Percentiles rank a stretch among this genome's conserved stretches.
phyloP scores from a whole-genome alignment of 2,888 invertebrate species.

The Miltochrista miniata region DNA sequence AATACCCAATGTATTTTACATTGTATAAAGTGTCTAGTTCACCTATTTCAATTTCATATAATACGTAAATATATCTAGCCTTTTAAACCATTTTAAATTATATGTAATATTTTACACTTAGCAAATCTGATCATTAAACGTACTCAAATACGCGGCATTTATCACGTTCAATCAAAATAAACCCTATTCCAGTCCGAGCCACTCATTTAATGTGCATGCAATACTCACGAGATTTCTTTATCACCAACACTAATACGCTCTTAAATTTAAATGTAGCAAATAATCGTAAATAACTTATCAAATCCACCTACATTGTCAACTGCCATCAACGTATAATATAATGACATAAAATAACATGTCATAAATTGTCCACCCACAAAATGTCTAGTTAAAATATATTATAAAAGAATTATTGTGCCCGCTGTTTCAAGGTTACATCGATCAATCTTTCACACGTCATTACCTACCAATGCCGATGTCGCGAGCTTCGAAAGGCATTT shows the following conservation, averaged over 20 bases:
- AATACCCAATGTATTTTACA: too few species aligned
- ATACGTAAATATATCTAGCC: too few species aligned
- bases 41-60: too few species aligned
- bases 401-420: conserved; percentile 46
- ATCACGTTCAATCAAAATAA: conserved; percentile 10
- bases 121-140: not conserved
- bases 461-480: conserved; percentile 47
- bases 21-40: too few species aligned
- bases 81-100: too few species aligned
- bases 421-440: conserved; percentile 41
- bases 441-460: conserved; percentile 53
- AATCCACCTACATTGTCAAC: conserved; percentile 41
- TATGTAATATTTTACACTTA: not conserved
- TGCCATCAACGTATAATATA: conserved; percentile 42
- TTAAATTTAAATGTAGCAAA: conserved; percentile 36
- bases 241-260: conserved; percentile 29
- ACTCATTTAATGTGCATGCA: conserved; percentile 20
- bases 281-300: conserved; percentile 38
- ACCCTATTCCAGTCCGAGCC: not conserved
- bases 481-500: conserved; percentile 50
- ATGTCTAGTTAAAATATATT: conserved; percentile 46
- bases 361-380: conserved; percentile 45
- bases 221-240: conserved; percentile 26
- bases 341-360: conserved; percentile 38
- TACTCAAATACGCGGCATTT: conserved; percentile 1